These are phyloP conservation scores for Chouioia cunea DNA, from an alignment of 2,888 invertebrate genomes.

Conservation along the genomic window DNA sequence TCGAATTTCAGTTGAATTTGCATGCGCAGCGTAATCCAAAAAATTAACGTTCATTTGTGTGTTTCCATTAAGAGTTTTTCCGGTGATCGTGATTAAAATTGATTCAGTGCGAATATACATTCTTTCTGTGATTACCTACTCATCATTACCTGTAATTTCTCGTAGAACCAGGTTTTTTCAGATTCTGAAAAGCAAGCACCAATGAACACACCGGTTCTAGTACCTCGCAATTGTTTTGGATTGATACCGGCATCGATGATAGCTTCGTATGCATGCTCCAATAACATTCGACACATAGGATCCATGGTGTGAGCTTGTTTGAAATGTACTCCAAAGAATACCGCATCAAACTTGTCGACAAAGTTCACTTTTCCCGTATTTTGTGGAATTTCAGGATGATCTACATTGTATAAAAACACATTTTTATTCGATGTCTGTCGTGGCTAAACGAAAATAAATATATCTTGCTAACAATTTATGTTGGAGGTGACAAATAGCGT, in stretches of 20 bases:
- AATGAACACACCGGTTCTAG: conserved; percentile 80
- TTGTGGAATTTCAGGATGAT: conserved; percentile 80
- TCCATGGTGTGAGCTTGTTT: conserved; percentile 73
- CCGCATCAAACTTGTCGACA: conserved; percentile 77
- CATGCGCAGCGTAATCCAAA: background rate
- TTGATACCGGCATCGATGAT: conserved; percentile 71
- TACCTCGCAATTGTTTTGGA: conserved; percentile 76
- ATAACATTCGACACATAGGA: conserved; percentile 73
- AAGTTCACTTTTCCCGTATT: conserved; percentile 81
- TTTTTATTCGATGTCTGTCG: background rate
- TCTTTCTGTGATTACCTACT: too few relatives aligned
- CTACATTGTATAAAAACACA: conserved; percentile 49
- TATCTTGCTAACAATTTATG: too few relatives aligned
- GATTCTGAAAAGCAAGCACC: conserved; percentile 81
- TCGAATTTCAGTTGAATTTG: conserved; percentile 16
- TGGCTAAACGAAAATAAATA: too few relatives aligned
- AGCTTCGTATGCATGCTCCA: conserved; percentile 75
- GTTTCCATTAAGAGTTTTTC: too few relatives aligned
- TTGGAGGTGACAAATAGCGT: too few relatives aligned
- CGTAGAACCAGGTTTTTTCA: conserved; percentile 79
- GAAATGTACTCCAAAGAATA: conserved; percentile 72
- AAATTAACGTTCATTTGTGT: too few relatives aligned
- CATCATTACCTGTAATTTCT: conserved; percentile 73
- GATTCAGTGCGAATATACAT: too few relatives aligned
- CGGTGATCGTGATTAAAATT: too few relatives aligned